These are phyloP conservation scores for Neogobius melanostomus DNA, from an alignment of 2,113 vertebrate species.

Conservation along the genomic window DNA sequence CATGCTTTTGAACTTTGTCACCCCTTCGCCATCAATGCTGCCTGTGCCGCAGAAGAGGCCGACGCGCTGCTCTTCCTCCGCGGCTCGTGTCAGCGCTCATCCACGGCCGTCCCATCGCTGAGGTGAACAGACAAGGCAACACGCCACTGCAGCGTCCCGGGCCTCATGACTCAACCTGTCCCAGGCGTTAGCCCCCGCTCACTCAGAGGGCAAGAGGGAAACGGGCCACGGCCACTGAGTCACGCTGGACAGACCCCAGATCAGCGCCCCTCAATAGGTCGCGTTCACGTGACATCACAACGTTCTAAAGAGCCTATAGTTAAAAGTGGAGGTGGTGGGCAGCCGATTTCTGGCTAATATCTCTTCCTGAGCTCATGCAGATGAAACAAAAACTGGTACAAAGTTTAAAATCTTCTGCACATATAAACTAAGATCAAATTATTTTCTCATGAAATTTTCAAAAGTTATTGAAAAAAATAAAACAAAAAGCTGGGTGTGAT, in stretches of 20 bases:
- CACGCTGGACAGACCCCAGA: slow-evolving; percentile 59
- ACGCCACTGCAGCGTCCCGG: slow-evolving; percentile 66
- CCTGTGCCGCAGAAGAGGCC: slow-evolving; percentile 29
- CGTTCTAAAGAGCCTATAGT: neutral
- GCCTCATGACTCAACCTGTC: slow-evolving; percentile 74
- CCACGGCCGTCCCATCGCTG: slow-evolving; percentile 36
- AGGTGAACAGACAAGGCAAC: slow-evolving; percentile 71
- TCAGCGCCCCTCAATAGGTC: slow-evolving; percentile 23
- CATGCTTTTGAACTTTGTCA: slow-evolving; percentile 57
- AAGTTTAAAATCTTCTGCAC: too few relatives aligned
- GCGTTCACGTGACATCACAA: slow-evolving; percentile 15
- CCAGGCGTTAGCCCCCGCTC: slow-evolving; percentile 58
- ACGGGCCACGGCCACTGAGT: slow-evolving; percentile 60
- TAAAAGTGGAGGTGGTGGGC: neutral
- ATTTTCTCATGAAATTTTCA: too few relatives aligned
- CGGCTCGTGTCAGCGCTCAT: slow-evolving; percentile 63
- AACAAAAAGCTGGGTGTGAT: too few relatives aligned
- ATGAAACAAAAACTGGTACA: too few relatives aligned
- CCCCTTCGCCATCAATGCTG: slow-evolving; percentile 44
- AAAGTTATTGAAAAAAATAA: too few relatives aligned
- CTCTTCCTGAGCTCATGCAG: too few relatives aligned
- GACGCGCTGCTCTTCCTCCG: slow-evolving; percentile 37
- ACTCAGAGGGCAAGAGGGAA: slow-evolving; percentile 62
- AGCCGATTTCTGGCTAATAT: too few relatives aligned
- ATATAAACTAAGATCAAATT: too few relatives aligned